Evolutionary conservation across 1,140 invertebrate species (phyloP).

Genomic region (Cataglyphis hispanica): DNA sequence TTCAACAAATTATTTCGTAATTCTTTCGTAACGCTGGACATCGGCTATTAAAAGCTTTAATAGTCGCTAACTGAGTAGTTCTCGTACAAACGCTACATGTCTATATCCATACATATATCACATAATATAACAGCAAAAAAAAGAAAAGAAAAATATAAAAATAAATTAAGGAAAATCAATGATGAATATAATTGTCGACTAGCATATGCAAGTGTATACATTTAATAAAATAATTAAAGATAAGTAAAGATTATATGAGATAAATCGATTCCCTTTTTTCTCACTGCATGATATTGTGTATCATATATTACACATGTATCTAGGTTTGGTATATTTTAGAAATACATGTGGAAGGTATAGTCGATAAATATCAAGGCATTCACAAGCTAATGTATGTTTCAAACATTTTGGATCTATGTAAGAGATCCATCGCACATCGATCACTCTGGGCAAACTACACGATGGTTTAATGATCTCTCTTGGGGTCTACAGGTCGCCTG

Average conservation of each 20-base stretch:
- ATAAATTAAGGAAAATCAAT: background rate
- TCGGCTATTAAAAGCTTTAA: background rate
- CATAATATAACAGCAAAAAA: background rate
- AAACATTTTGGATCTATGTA: background rate
- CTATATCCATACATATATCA: background rate
- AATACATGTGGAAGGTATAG: background rate
- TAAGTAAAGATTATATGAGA: background rate
- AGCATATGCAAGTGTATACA: background rate
- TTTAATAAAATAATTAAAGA: background rate
- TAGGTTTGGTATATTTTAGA: background rate
- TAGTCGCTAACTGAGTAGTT: background rate
- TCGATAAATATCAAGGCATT: background rate
- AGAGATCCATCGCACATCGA: background rate
- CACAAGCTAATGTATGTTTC: background rate
- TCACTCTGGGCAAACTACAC: background rate
- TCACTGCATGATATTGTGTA: too few species aligned
- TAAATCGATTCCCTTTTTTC: too few species aligned
- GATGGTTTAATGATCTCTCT: background rate
- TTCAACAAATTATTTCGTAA: constrained; percentile 23
- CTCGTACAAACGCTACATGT: background rate
- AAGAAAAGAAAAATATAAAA: background rate
- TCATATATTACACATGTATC: background rate
- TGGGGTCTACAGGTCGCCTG: constrained; percentile 57
- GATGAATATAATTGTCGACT: background rate
- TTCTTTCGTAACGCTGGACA: background rate